Base-by-base conservation (phyloP, 1,140 invertebrate species). In the Tribolium madens region DNA sequence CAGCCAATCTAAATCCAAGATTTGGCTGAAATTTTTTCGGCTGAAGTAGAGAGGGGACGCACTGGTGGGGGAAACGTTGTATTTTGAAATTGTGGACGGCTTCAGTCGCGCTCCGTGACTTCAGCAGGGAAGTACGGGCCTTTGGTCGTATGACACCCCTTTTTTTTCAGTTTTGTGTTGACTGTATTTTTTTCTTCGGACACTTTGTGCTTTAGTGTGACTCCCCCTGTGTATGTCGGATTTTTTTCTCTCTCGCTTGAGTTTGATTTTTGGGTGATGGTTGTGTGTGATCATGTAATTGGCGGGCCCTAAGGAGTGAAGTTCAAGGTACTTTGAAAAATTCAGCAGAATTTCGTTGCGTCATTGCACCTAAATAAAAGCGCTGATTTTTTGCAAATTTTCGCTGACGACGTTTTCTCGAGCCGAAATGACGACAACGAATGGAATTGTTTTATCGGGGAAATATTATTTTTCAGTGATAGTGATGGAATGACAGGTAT, bases 21-120 rank as follows among this genome's bases (percentile, higher is more conserved):
- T 47, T 71, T 71, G 36, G n/a, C 68, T 71, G 68, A 71, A 71
- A 71, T 71, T 71, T 71, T 71, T 71, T 71, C 48, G 21, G 21
- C n/a, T 5, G 14, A 31, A 13, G 71, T 6, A 7, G 70, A 13
- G 50, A 46, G 46, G 71, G 50, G n/a, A 9, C n/a, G 13, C 4
- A n/a, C 3, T 15, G n/a, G 46, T 73, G 47, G 70, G 47, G 70
- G 70, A 14, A 73, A 57, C 26, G 13, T 33, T n/a, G 71, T 53
- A 53, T 53, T 73, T 73, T 52, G 14, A 15, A 53, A 73, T 73
- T 73, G 12, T 18, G 17, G 15, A 57, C 47, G 48, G 48, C 71
- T 73, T 52, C 71, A 73, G 71, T 73, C 71, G 71, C 71, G 15
- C 48, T 73, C 15, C 71, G 71, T 72, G 48, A 52, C 70, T 72